Evolutionary conservation across 2,888 invertebrate species (phyloP), one percentile per base, ranked within the genome.

Genomic region (Amiota mariae): DNA sequence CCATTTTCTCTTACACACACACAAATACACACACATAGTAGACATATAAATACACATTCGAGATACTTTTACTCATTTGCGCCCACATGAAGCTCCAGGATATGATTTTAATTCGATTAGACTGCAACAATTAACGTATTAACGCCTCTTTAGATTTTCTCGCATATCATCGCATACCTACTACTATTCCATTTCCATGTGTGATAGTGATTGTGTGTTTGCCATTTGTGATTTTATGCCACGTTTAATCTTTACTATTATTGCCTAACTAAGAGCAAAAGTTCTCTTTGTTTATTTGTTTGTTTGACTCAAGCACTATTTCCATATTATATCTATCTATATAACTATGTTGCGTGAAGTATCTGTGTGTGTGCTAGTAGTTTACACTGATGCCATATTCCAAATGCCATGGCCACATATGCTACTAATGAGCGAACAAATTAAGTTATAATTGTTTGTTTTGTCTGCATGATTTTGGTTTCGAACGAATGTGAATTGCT

Each of bases 101-200:
- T 87, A 83, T 86, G 87, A 88, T 88, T 89, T 89, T 90, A 89
- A 89, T 90, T 89, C 88, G 88, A 89, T 89, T 90, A 89, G 87
- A 87, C 87, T 84, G 85, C 87, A 90, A 88, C 90, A 89, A 89
- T 90, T 90, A 90, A 88, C 88, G 87, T 84, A 88, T 88, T 89
- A 89, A 89, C 89, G 89, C 89, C 88, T 88, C 87, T 87, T 89
- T 87, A 85, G 85, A 66, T 64, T n/a, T n/a, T 70, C 56, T 70
- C 59, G 48, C 15, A 18, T 81, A 81, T 70, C 49, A 57, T n/a
- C n/a, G n/a, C n/a, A n/a, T n/a, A n/a, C n/a, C n/a, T n/a, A n/a
- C n/a, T n/a, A n/a, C n/a, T 67, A 56, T 73, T 51, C 13, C 12
- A 36, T 49, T 48, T 68, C 9, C 47, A 48, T 67, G n/a, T 73